Evolutionary conservation across 2,797 vertebrate genomes (phyloP).

Genomic region (Chloroceryle inda): DNA sequence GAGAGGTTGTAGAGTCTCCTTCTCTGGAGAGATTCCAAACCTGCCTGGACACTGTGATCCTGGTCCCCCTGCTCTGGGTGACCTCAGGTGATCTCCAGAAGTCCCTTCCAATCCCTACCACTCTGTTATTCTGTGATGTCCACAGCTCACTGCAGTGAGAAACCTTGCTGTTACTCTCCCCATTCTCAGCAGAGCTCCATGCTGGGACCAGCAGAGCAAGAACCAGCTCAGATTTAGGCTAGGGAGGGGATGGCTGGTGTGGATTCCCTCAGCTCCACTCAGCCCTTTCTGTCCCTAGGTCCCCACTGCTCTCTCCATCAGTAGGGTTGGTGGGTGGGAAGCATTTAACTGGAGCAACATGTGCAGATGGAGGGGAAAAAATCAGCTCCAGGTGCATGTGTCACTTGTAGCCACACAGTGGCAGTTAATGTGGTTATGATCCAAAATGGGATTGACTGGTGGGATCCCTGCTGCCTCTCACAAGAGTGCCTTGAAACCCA

Average conservation of each 20-base stretch:
- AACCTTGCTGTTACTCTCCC: not conserved
- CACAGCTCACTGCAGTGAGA: not conserved
- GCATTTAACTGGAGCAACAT: not conserved
- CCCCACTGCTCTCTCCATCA: not conserved
- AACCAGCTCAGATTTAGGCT: not conserved
- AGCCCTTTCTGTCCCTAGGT: not conserved
- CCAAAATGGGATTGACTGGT: not conserved
- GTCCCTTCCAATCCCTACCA: not conserved
- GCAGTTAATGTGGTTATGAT: not conserved
- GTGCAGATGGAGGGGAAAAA: not conserved
- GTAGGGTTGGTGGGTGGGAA: too few species aligned
- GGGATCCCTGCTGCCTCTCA: rapidly evolving
- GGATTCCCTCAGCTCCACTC: not conserved
- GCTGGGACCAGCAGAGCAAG: not conserved
- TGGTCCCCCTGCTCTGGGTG: not conserved
- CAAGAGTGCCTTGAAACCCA: not conserved
- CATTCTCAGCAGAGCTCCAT: not conserved
- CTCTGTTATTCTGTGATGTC: not conserved
- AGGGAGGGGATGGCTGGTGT: not conserved
- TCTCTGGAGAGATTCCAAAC: not conserved
- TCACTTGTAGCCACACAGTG: not conserved
- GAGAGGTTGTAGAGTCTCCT: not conserved
- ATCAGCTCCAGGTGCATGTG: not conserved
- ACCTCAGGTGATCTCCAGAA: not conserved
- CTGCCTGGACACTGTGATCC: not conserved